Base-by-base conservation (phyloP, 2,797 vertebrate genomes). In the Leptatherina wallacei region DNA sequence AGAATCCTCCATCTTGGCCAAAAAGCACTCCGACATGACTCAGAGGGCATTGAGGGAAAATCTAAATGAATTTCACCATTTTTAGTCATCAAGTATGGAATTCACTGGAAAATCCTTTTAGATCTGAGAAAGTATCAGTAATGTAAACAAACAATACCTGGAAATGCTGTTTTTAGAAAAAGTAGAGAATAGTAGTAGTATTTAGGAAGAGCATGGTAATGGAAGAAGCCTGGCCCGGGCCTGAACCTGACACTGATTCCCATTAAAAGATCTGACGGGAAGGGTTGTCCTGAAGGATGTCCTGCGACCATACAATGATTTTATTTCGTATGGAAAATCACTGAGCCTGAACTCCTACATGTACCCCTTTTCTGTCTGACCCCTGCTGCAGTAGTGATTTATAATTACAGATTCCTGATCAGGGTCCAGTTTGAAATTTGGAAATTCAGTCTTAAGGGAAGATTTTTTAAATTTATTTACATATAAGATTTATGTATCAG, bases 231-330 rank as follows among this genome's bases (percentile, higher is more conserved):
- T 60, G 16, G 42, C 61, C 54, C 32, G n/a, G 44, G n/a, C 56
- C 27, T 65, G 77, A 77, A 79, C 38, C 61, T 63, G 68, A 60
- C 38, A 35, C 78, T 18, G 40, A 59, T 79, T 86, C 67, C 85
- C 69, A 75, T 79, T 69, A 75, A 38, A 73, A 86, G 80, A 80
- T 76, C 61, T 71, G 61, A 78, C 73, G 82, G 88, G 84, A 85
- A 86, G 64, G 77, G 84, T 69, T 76, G 85, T 74, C 61, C 81
- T 63, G 47, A 75, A 91, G 93, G 88, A 94, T 85, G 79, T 93
- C 91, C 91, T 90, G 88, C 80, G 61, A 70, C 73, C 72, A 78
- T 57, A 66, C 52, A 69, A 55, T 27, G n/a, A 75, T 77, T 80
- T 58, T 61, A 38, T 56, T 13, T 63, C 42, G 75, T 51, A 68